A percentile compares a stretch with the other conserved stretches of the same genome.
Evolutionary conservation across 2,797 vertebrate species (phyloP).

Genomic region (Paedocypris micromegethes): DNA sequence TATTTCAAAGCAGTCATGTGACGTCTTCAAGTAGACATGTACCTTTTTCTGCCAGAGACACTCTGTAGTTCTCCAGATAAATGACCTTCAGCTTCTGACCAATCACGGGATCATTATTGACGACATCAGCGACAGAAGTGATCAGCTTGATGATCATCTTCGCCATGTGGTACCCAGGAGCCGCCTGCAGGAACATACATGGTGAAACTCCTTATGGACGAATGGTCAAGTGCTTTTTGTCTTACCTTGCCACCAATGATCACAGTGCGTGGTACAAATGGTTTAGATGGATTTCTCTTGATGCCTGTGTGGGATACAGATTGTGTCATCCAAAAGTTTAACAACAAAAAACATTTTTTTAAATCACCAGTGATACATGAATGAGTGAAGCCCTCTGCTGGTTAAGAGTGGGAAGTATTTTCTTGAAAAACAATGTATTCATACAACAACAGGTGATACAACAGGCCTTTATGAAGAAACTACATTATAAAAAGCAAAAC

Average conservation of each 20-base stretch:
- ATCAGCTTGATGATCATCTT: conserved; percentile 95
- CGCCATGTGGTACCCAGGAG: conserved; percentile 95
- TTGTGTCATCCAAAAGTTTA: neutral
- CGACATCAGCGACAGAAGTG: conserved; percentile 82
- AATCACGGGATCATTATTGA: conserved; percentile 84
- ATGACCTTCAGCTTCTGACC: conserved; percentile 89
- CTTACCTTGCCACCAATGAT: conserved; percentile 94
- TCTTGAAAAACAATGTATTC: no score
- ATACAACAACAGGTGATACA: no score
- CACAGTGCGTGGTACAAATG: conserved; percentile 86
- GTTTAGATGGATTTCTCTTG: conserved; percentile 73
- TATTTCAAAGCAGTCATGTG: no score
- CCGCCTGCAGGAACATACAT: conserved; percentile 72
- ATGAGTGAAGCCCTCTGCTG: no score
- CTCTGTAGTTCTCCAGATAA: conserved; percentile 94
- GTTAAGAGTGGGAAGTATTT: no score
- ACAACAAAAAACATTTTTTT: no score
- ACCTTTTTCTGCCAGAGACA: conserved; percentile 97
- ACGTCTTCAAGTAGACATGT: conserved; percentile 6
- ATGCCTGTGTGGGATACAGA: conserved; percentile 71
- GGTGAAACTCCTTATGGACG: neutral
- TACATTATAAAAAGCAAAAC: no score
- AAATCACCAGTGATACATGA: no score
- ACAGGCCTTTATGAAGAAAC: no score
- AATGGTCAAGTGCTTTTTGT: neutral